Percentiles rank a stretch among this genome's conserved stretches.
Conservation (phyloP, 2,888 invertebrate genomes). For the Orchestes rusci region DNA sequence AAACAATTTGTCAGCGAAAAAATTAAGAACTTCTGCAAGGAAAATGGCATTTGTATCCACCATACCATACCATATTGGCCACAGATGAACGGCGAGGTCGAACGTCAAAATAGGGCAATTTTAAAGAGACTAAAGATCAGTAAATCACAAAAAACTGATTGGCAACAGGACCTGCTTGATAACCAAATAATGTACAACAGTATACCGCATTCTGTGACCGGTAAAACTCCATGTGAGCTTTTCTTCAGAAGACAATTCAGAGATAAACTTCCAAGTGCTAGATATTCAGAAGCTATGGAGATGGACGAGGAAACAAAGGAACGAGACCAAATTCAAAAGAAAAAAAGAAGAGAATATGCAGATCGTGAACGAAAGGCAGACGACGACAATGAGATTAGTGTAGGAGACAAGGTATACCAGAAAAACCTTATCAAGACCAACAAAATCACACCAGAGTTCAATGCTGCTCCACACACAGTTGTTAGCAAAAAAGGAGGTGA, state of each 20-base stretch:
- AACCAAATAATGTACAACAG: slow-evolving; percentile 3
- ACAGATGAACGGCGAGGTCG: slow-evolving; percentile 4
- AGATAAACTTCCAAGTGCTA: not conserved
- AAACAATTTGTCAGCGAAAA: slow-evolving; percentile 2
- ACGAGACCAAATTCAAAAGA: not conserved
- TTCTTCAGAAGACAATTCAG: slow-evolving; percentile 5
- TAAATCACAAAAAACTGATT: too few species aligned
- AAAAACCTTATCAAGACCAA: not conserved
- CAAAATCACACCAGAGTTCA: slow-evolving; percentile 2
- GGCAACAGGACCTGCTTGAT: slow-evolving; percentile 1
- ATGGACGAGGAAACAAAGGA: not conserved
- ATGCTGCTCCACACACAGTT: slow-evolving; percentile 1
- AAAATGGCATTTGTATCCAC: not conserved
- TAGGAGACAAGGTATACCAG: slow-evolving; percentile 2
- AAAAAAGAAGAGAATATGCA: slow-evolving; percentile 2
- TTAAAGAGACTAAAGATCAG: slow-evolving; percentile 2
- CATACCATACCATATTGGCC: slow-evolving; percentile 3
- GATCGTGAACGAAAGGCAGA: slow-evolving; percentile 1
- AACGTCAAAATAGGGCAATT: not conserved
- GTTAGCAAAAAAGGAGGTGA: slow-evolving; percentile 14
- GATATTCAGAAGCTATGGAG: not conserved
- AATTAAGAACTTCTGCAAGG: slow-evolving; percentile 2
- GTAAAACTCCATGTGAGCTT: slow-evolving; percentile 1
- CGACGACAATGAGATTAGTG: not conserved
- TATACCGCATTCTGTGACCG: slow-evolving; percentile 3